phyloP scores from a whole-genome alignment of 2,113 vertebrate species.

The Theropithecus gelada region DNA sequence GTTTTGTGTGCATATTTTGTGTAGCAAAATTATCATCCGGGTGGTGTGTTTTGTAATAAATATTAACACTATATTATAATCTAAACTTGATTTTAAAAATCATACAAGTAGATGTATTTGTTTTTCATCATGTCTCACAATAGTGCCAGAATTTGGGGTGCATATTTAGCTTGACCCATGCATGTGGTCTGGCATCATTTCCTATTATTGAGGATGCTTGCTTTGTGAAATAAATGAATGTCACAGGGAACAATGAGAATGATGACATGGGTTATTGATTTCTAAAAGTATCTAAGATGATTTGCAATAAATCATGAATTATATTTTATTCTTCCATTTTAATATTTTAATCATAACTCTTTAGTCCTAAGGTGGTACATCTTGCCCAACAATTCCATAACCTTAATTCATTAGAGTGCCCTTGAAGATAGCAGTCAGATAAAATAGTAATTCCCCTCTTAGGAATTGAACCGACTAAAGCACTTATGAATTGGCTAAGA shows the following conservation, averaged over 20 bases:
- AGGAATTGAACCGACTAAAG: neutral
- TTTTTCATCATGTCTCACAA: neutral
- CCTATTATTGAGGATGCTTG: constrained; percentile 19
- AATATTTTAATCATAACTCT: constrained; percentile 68
- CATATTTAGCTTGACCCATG: neutral
- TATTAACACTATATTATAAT: constrained; percentile 18
- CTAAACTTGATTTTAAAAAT: neutral
- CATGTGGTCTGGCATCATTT: constrained; percentile 1
- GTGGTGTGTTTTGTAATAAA: neutral
- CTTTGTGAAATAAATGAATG: constrained; percentile 59
- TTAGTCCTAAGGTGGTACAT: constrained; percentile 17
- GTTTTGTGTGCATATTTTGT: neutral
- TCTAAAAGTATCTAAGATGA: constrained; percentile 57
- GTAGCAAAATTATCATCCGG: neutral
- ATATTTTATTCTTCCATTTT: constrained; percentile 57
- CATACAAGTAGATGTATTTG: neutral
- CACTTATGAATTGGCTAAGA: constrained; percentile 35
- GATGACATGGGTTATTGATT: constrained; percentile 65
- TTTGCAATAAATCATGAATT: constrained; percentile 50
- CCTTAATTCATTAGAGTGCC: constrained; percentile 59
- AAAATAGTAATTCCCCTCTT: constrained; percentile 33
- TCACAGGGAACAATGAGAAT: neutral
- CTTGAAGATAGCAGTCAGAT: constrained; percentile 49
- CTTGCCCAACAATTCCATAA: constrained; percentile 45
- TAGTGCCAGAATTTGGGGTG: neutral